Percentiles rank a stretch among this genome's conserved stretches.
phyloP scores from a whole-genome alignment of 2,888 invertebrate genomes.

The Drosophila austrosaltans region DNA sequence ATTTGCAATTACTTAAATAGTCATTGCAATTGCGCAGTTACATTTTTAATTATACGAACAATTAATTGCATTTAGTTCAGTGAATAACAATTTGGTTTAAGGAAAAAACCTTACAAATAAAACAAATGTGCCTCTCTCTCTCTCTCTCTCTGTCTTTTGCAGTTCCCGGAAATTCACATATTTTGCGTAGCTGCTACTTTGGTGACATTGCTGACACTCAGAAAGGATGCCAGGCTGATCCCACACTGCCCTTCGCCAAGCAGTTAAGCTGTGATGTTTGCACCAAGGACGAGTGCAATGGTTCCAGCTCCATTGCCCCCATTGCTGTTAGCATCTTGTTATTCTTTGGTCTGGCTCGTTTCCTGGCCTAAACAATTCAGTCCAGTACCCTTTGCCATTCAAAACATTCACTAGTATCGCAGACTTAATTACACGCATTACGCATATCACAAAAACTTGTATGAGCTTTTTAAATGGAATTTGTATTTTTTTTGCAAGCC shows the following conservation, averaged over 20 bases:
- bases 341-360: slow-evolving; percentile 77
- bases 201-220: slow-evolving; percentile 75
- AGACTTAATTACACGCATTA: slow-evolving; percentile 10
- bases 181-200: slow-evolving; percentile 76
- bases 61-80: neutral
- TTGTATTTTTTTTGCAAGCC: neutral
- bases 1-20: neutral
- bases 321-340: slow-evolving; percentile 72
- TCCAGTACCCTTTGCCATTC: neutral
- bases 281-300: slow-evolving; percentile 77
- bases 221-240: slow-evolving; percentile 77
- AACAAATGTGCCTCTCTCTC: neutral
- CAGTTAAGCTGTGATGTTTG: slow-evolving; percentile 80
- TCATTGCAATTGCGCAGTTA: neutral
- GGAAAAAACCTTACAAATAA: too few species aligned
- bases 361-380: slow-evolving; percentile 52
- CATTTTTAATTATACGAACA: neutral
- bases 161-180: slow-evolving; percentile 63
- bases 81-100: neutral
- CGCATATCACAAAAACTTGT: neutral
- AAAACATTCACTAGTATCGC: neutral
- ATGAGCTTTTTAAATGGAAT: neutral
- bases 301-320: slow-evolving; percentile 70
- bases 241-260: slow-evolving; percentile 70
- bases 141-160: slow-evolving; percentile 6